Percentiles rank a stretch among this genome's conserved stretches.
Evolutionary conservation across 2,797 vertebrate genomes (phyloP).

Genomic region (Darevskia mixta): DNA sequence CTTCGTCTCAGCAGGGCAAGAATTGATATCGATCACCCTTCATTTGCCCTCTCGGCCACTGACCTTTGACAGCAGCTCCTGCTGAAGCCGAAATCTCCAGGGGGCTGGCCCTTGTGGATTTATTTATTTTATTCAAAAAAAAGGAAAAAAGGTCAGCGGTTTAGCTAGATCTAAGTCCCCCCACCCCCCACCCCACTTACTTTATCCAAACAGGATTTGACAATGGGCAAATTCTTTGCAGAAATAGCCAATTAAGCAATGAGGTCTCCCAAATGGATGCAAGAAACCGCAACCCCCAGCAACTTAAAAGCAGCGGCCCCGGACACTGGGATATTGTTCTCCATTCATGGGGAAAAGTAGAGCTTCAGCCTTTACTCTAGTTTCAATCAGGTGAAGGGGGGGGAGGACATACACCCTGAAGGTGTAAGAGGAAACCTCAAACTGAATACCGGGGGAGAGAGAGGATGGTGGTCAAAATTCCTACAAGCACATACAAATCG

Average conservation of each 20-base stretch:
- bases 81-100: not conserved
- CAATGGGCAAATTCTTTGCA: not conserved
- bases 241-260: not conserved
- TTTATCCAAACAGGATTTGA: constrained; percentile 8
- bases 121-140: too few relatives aligned
- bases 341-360: not conserved
- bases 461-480: not conserved
- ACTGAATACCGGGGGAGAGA: not conserved
- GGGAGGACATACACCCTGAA: not conserved
- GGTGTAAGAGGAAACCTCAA: constrained; percentile 12
- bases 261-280: not conserved
- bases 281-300: not conserved
- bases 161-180: not conserved
- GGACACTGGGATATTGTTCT: constrained; percentile 5
- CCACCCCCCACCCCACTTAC: too few relatives aligned
- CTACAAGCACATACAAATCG: not conserved
- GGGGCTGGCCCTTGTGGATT: not conserved
- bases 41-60: not conserved
- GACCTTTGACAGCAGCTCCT: not conserved
- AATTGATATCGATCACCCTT: not conserved
- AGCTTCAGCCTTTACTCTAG: constrained; percentile 11
- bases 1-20: too few relatives aligned
- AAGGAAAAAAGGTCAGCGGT: not conserved
- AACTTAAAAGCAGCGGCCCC: too few relatives aligned
- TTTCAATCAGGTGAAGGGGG: constrained; percentile 7